Base-by-base conservation (phyloP, 2,113 vertebrate genomes). In the Isurus oxyrinchus region DNA sequence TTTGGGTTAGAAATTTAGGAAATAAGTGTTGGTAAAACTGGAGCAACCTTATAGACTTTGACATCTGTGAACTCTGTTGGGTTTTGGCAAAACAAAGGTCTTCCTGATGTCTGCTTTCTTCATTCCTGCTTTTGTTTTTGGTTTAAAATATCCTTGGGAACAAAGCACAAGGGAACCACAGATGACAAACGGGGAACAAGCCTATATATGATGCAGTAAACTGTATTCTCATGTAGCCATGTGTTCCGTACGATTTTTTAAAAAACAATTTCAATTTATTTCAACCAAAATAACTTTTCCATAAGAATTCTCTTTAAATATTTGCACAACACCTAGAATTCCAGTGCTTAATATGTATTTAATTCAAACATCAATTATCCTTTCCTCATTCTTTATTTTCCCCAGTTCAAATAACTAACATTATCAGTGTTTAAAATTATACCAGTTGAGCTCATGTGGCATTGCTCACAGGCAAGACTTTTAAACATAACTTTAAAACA, bases 31-130 rank as follows among this genome's bases (percentile, higher is more conserved):
- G 57, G 55, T 91, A 59, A 91, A 59, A 61, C 88, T 59, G 31
- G 13, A n/a, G 55, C 88, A 59, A 91, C 35, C 57, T 61, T 57
- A 91, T 8, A 61, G 35, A n/a, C 6, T 93, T 91, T 61, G 16
- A 5, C 13, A 40, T 93, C 14, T 93, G 90, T 93, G 35, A 93
- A 61, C 16, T 59, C 59, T 0, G 16, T 59, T 63, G 40, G 16
- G 90, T 44, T n/a, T 31, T 3, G 44, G 49, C 40, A 72, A 69
- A 76, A 35, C 44, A 76, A 72, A 95, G 94, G 13, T 95, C 49
- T 94, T 94, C 40, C 93, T 91, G 67, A 95, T 31, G 94, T 31
- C 49, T 76, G 94, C 27, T 69, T 95, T 69, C 23, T 31, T 76
- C 44, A 76, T 21, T 7, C 27, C 40, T 72, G 67, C 67, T 69